Base-by-base conservation (phyloP, 2,888 invertebrate genomes). In the Chrysina gloriosa region DNA sequence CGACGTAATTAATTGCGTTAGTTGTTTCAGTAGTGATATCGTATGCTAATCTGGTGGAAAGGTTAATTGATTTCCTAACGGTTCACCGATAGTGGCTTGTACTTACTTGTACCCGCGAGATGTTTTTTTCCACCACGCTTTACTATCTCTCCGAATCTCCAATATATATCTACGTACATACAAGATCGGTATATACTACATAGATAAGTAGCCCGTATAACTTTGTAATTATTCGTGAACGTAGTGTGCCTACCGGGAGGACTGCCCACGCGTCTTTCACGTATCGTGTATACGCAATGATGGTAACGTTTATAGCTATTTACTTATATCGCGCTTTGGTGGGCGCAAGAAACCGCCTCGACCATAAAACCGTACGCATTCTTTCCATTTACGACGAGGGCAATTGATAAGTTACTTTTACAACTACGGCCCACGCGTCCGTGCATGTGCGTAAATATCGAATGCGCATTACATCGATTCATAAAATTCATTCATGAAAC, bases 361-460 rank as follows among this genome's bases (percentile, higher is more conserved):
- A 4, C 50, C 31, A 64, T 64, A 64, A 64, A 64, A 36, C 58
- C 14, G 14, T 56, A 21, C 48, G 39, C 47, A 64, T 50, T 64
- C 64, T 64, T 64, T 52, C 34, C 64, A 50, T 64, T 64, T 50
- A 64, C 64, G 64, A 19, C 50, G n/a, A n/a, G n/a, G n/a, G 2
- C 50, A 50, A 64, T 64, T 64, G 64, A 64, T 64, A 48, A 64
- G 64, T 36, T 27, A 58, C 36, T 58, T 58, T 58, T 58, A 64
- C 64, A 52, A 50, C 50, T 23, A 21, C 45, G 19, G 16, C 64
- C 64, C 23, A 64, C 64, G 25, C 36, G 34, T 23, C 36, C 25
- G 23, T 34, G 50, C 34, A 50, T 47, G 31, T 19, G 63, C 45
- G 45, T 47, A 45, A 21, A 19, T 11, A 47, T 45, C 16, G 34